phyloP scores from a whole-genome alignment of 2,797 vertebrate species.

The Gallinago nigripennis region DNA sequence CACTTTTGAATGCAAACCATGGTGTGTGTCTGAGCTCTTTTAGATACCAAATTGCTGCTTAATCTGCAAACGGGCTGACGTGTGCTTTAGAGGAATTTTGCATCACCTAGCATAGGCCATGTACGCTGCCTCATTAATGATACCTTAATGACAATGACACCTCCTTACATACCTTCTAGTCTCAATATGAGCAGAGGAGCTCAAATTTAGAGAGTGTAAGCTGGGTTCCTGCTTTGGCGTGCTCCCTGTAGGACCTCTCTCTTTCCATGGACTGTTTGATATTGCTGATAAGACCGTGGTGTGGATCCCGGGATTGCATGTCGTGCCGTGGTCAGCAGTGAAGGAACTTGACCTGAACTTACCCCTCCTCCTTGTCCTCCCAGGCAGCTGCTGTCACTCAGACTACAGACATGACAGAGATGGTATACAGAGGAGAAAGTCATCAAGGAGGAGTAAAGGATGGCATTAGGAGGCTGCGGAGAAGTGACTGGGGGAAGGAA shows the following conservation, averaged over 20 bases:
- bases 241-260: not conserved
- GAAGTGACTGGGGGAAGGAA: not conserved
- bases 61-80: not conserved
- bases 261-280: not conserved
- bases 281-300: not conserved
- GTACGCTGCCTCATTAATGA: not conserved
- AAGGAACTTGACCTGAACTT: not conserved
- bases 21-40: not conserved
- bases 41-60: not conserved
- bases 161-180: not conserved
- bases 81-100: not conserved
- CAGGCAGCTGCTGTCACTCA: not conserved
- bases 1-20: not conserved
- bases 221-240: not conserved
- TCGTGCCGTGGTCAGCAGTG: not conserved
- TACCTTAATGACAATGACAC: not conserved
- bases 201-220: not conserved
- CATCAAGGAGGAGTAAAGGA: not conserved
- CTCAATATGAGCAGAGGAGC: not conserved
- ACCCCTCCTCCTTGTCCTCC: not conserved
- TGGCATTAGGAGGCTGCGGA: not conserved
- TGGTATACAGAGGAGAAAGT: not conserved
- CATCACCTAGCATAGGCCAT: accelerated
- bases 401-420: not conserved
- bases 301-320: not conserved